phyloP scores from a whole-genome alignment of 2,113 vertebrate species.

The Silurus meridionalis region DNA sequence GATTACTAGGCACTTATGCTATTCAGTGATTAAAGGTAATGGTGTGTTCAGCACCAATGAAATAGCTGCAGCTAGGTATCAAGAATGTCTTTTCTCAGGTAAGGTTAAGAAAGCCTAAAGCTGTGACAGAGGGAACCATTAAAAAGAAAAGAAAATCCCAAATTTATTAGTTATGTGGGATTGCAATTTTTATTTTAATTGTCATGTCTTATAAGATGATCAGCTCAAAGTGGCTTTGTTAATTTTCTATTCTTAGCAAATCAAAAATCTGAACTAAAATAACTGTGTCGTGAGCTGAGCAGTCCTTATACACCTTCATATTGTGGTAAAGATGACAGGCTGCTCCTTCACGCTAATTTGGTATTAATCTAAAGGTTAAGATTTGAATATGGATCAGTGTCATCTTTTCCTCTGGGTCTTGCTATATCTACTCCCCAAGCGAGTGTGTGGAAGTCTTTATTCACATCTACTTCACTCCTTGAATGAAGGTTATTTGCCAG shows the following conservation, averaged over 20 bases:
- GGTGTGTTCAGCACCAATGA: not conserved
- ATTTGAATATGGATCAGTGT: constrained; percentile 7
- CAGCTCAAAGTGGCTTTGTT: not conserved
- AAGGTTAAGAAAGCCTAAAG: not conserved
- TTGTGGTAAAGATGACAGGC: not conserved
- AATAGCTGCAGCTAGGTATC: not conserved
- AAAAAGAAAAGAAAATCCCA: not conserved
- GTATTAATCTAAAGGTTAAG: constrained; percentile 6
- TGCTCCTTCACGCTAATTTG: constrained; percentile 6
- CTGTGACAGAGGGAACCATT: not conserved
- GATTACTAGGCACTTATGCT: not conserved
- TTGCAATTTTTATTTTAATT: not conserved
- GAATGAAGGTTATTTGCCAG: constrained; percentile 56
- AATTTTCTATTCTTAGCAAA: not conserved
- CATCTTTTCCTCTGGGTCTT: constrained; percentile 20
- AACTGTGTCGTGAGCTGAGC: not conserved
- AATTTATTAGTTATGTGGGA: not conserved
- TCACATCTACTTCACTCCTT: constrained; percentile 23
- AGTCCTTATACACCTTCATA: not conserved
- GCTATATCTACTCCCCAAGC: constrained; percentile 29
- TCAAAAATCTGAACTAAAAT: not conserved
- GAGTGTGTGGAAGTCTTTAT: constrained; percentile 36
- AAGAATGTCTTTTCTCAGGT: not conserved
- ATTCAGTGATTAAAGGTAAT: not conserved
- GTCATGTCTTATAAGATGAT: not conserved